phyloP scores from a whole-genome alignment of 2,888 invertebrate genomes.

The Steinernema scapterisci region DNA sequence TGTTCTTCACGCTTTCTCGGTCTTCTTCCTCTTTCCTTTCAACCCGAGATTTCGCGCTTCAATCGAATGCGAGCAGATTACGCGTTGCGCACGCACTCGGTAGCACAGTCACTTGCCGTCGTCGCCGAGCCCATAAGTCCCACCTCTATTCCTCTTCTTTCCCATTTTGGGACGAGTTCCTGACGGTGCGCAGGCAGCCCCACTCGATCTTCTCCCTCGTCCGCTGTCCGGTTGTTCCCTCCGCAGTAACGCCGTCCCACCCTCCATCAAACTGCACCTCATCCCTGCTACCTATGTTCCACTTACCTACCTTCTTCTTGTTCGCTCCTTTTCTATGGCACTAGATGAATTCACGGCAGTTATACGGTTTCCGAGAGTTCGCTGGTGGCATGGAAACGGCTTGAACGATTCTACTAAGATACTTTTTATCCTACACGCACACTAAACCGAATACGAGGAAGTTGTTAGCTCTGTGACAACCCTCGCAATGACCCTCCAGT shows the following conservation, averaged over 20 bases:
- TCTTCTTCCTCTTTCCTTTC: background rate
- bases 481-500: too few species aligned
- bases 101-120: background rate
- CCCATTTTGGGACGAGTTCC: constrained; percentile 14
- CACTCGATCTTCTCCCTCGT: constrained; percentile 23
- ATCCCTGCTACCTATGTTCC: background rate
- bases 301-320: too few species aligned
- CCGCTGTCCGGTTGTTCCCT: constrained; percentile 17
- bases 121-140: background rate
- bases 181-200: background rate
- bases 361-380: constrained; percentile 8
- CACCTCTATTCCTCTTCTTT: background rate
- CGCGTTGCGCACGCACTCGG: background rate
- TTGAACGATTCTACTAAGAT: background rate
- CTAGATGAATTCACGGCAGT: constrained; percentile 30
- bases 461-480: too few species aligned
- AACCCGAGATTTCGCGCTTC: background rate
- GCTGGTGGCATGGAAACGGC: constrained; percentile 30
- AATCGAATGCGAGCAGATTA: background rate
- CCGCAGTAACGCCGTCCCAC: background rate
- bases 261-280: background rate
- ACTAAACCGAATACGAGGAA: too few species aligned
- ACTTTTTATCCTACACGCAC: too few species aligned
- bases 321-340: constrained; percentile 25
- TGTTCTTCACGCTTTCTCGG: constrained; percentile 23